A percentile compares a stretch with the other conserved stretches of the same genome.
These are phyloP conservation scores for Sylvilagus floridanus DNA, from an alignment of 2,797 vertebrate species.

Conservation along the genomic window DNA sequence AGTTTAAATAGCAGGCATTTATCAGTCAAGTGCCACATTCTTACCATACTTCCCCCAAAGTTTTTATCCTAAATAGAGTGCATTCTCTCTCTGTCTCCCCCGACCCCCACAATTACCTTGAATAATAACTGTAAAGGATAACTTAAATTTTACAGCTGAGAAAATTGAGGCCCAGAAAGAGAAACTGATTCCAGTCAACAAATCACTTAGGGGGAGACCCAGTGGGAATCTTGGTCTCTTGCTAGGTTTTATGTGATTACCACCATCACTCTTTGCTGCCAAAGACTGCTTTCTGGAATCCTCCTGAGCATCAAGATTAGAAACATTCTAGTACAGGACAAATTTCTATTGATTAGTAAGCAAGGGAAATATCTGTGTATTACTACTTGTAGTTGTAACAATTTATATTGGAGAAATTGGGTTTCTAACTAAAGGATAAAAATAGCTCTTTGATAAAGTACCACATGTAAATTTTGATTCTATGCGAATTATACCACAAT, in stretches of 20 bases:
- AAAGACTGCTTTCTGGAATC: slow-evolving; percentile 61
- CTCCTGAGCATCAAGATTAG: slow-evolving; percentile 15
- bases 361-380: slow-evolving; percentile 21
- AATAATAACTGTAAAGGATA: slow-evolving; percentile 21
- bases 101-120: neutral
- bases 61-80: neutral
- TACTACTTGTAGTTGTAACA: neutral
- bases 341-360: slow-evolving; percentile 61
- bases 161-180: slow-evolving; percentile 32
- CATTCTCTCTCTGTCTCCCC: neutral
- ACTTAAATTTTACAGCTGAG: slow-evolving; percentile 51
- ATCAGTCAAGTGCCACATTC: neutral
- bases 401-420: slow-evolving; percentile 37
- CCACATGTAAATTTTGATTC: neutral
- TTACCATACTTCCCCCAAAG: neutral
- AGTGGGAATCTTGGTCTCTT: slow-evolving; percentile 46
- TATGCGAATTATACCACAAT: neutral
- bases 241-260: slow-evolving; percentile 35
- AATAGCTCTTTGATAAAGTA: neutral
- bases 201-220: neutral
- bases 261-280: slow-evolving; percentile 6
- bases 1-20: neutral
- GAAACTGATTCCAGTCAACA: slow-evolving; percentile 19
- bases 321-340: slow-evolving; percentile 51
- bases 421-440: slow-evolving; percentile 15